Evolutionary conservation across 2,888 invertebrate species (phyloP).

Genomic region (Ichneumon xanthorius): DNA sequence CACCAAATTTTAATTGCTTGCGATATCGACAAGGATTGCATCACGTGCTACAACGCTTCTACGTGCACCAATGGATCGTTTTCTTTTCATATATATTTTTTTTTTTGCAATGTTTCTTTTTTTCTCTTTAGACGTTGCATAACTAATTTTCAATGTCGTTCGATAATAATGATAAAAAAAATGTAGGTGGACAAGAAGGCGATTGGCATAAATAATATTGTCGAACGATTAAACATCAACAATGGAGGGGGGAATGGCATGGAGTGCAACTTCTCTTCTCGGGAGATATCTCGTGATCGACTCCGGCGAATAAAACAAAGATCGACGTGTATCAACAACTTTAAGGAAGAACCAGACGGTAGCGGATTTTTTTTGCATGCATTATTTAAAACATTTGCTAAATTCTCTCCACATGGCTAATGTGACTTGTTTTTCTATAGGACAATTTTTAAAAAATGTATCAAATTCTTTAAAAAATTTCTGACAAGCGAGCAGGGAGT

Average conservation of each 20-base stretch:
- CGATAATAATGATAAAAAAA: conserved; percentile 24
- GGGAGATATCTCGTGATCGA: conserved; percentile 14
- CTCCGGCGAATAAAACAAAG: conserved; percentile 8
- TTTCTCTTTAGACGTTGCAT: conserved; percentile 50
- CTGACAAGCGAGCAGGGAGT: conserved; percentile 44
- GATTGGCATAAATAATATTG: conserved; percentile 59
- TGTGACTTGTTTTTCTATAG: conserved; percentile 26
- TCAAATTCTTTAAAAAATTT: conserved; percentile 37
- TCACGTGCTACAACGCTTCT: conserved; percentile 61
- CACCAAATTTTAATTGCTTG: conserved; percentile 65
- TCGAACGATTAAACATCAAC: conserved; percentile 49
- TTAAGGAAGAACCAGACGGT: conserved; percentile 23
- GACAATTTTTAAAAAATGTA: background rate
- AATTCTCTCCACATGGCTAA: conserved; percentile 43
- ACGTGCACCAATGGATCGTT: conserved; percentile 61
- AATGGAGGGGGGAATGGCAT: background rate
- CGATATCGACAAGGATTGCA: conserved; percentile 44
- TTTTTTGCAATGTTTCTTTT: background rate
- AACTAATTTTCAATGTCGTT: conserved; percentile 38
- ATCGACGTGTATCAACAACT: conserved; percentile 42
- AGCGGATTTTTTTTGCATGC: conserved; percentile 55
- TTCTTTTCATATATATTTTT: background rate
- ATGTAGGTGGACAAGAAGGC: conserved; percentile 59
- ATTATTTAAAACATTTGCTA: conserved; percentile 39
- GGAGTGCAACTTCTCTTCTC: conserved; percentile 18